Percentiles rank a stretch among this genome's conserved stretches.
Conservation (phyloP, 1,140 invertebrate species). For the Caenorhabditis tropicalis region DNA sequence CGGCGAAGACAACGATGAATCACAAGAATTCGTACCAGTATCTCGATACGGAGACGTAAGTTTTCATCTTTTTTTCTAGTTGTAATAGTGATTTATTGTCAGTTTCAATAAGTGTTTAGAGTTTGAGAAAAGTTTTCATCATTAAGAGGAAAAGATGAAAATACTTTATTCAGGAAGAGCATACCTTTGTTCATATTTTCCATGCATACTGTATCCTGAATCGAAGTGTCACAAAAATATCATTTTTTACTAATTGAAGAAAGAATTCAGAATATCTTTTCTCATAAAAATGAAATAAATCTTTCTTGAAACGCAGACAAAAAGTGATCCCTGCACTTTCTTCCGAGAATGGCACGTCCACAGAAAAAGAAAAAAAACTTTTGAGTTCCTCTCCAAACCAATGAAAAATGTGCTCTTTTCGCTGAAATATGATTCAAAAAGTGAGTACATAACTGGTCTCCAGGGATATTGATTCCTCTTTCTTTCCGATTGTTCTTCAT, state of each 20-base stretch:
- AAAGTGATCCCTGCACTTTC: conserved; percentile 33
- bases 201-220: too few species aligned
- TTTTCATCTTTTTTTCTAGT: not conserved
- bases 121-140: too few species aligned
- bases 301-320: not conserved
- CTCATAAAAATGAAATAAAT: too few species aligned
- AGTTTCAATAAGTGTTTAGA: too few species aligned
- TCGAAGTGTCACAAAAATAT: too few species aligned
- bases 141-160: too few species aligned
- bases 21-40: conserved; percentile 30
- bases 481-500: not conserved
- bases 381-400: not conserved
- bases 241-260: too few species aligned
- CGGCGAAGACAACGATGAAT: not conserved
- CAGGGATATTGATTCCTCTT: conserved; percentile 3
- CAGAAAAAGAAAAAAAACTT: not conserved
- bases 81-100: not conserved
- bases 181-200: too few species aligned
- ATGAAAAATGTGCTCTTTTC: conserved; percentile 34
- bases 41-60: conserved; percentile 19
- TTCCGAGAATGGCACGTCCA: not conserved
- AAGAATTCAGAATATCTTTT: too few species aligned
- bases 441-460: conserved; percentile 24
- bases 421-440: conserved; percentile 27
- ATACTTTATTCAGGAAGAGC: too few species aligned